phyloP scores from a whole-genome alignment of 1,140 invertebrate genomes.

The Phocides pigmalion region DNA sequence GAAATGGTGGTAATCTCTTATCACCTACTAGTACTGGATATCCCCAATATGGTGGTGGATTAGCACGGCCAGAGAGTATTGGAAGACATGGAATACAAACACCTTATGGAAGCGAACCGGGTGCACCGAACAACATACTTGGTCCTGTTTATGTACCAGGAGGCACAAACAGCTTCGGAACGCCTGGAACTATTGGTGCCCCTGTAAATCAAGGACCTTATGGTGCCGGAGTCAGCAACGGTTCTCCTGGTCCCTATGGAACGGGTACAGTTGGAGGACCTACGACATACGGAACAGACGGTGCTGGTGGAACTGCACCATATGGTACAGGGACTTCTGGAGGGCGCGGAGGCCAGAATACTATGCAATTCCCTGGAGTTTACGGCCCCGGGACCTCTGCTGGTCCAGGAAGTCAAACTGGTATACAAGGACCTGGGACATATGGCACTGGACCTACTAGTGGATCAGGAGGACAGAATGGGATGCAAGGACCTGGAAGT shows the following conservation, averaged over 20 bases:
- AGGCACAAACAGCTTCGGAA: not conserved
- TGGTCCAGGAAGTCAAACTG: constrained; percentile 14
- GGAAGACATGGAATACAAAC: not conserved
- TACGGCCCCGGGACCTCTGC: not conserved
- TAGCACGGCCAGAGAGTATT: not conserved
- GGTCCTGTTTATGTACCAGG: constrained; percentile 4
- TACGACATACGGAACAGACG: constrained; percentile 2
- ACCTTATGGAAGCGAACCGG: constrained; percentile 13
- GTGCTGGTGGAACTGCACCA: constrained; percentile 12
- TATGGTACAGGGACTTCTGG: not conserved
- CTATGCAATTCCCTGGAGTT: not conserved
- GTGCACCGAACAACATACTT: constrained; percentile 14
- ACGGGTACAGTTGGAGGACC: not conserved
- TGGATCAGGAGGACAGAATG: constrained; percentile 10
- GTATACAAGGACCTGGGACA: constrained; percentile 10
- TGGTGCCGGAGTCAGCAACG: not conserved
- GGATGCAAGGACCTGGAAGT: not conserved
- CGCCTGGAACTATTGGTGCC: not conserved
- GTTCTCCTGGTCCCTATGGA: constrained; percentile 10
- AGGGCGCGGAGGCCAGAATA: not conserved
- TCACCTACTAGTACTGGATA: constrained; percentile 18
- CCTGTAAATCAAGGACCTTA: constrained; percentile 3
- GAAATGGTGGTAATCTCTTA: constrained; percentile 8
- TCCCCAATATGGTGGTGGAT: constrained; percentile 23
- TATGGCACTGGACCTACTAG: constrained; percentile 3